phyloP scores from a whole-genome alignment of 2,113 vertebrate genomes.

The Chiloscyllium plagiosum region DNA sequence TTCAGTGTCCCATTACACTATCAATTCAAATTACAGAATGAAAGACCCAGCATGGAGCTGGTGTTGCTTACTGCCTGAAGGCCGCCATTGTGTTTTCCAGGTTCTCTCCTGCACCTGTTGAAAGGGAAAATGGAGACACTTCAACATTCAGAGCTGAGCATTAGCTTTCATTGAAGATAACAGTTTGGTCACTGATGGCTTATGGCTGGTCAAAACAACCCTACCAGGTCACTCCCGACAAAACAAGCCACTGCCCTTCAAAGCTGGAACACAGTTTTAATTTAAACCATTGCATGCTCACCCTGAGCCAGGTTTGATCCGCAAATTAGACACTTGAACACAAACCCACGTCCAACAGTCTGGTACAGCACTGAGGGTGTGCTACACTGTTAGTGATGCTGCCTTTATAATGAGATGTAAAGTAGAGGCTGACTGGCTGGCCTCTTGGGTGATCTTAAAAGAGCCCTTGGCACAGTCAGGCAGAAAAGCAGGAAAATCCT shows the following conservation, averaged over 20 bases:
- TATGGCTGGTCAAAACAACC: not conserved
- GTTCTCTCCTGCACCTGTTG: slow-evolving; percentile 88
- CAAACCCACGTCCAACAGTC: not conserved
- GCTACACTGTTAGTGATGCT: not conserved
- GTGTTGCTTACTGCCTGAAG: slow-evolving; percentile 84
- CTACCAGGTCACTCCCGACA: not conserved
- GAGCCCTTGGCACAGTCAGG: not conserved
- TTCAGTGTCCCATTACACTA: not conserved
- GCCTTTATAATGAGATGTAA: not conserved
- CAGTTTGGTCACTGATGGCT: not conserved
- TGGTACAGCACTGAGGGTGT: not conserved
- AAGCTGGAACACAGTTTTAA: not conserved
- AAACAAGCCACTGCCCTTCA: not conserved
- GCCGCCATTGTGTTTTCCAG: slow-evolving; percentile 96
- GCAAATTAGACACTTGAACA: not conserved
- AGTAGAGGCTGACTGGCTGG: not conserved
- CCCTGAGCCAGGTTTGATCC: not conserved
- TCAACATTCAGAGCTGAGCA: not conserved
- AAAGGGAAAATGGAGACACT: slow-evolving; percentile 41
- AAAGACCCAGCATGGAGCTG: slow-evolving; percentile 27
- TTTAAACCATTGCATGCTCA: not conserved
- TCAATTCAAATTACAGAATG: not conserved
- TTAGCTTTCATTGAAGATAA: not conserved
- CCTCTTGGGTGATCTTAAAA: not conserved
- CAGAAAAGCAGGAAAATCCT: not conserved